These are phyloP conservation scores for Cheilosia soror DNA, from an alignment of 2,888 invertebrate species.

Conservation along the genomic window DNA sequence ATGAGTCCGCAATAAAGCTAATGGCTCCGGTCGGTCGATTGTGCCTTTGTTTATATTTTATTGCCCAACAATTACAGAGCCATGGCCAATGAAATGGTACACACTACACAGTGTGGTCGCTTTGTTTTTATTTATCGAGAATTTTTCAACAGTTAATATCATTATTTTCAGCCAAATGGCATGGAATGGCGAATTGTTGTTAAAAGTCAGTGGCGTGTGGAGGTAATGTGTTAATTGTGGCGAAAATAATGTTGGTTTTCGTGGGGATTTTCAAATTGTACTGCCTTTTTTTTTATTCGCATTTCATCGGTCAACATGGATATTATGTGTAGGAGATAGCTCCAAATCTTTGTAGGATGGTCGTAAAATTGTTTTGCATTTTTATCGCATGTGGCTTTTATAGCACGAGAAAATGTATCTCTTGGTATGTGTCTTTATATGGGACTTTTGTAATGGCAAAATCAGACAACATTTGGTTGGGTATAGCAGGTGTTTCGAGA, in stretches of 20 bases:
- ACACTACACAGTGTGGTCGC: neutral
- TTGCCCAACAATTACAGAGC: constrained; percentile 36
- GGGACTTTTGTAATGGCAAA: neutral
- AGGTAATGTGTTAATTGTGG: neutral
- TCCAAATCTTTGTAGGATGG: neutral
- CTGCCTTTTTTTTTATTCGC: neutral
- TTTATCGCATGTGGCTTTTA: neutral
- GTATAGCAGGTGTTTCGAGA: too few species aligned
- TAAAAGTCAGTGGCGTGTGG: neutral
- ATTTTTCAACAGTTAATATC: neutral
- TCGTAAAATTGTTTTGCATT: constrained; percentile 2
- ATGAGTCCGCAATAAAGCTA: constrained; percentile 51
- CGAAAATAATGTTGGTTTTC: neutral
- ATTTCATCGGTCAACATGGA: neutral
- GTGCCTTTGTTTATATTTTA: constrained; percentile 41
- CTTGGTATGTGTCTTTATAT: neutral
- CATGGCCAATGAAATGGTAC: neutral
- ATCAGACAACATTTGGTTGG: too few species aligned
- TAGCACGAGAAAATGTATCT: neutral
- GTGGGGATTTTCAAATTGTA: neutral
- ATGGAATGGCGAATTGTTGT: neutral
- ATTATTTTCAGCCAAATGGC: neutral
- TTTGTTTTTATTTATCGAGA: neutral
- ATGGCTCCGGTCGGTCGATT: constrained; percentile 42
- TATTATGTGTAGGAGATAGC: neutral